Base-by-base conservation (phyloP, 2,888 invertebrate genomes). In the Clepsis dumicolana region DNA sequence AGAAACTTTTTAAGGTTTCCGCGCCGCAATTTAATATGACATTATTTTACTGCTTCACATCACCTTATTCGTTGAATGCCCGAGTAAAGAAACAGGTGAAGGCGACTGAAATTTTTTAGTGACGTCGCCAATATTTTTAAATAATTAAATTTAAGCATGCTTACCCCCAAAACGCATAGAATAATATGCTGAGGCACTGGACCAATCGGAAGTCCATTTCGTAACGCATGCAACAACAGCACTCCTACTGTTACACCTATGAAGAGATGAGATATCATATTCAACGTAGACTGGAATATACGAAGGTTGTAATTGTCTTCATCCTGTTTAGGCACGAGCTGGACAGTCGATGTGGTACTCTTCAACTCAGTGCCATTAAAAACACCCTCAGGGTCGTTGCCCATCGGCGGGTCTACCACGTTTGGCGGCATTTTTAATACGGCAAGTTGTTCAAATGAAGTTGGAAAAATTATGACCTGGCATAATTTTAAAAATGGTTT, bases 111-210 rank as follows among this genome's bases (percentile, higher is more conserved):
- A n/a, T n/a, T n/a, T n/a, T n/a, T n/a, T n/a, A n/a, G n/a, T n/a
- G n/a, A n/a, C n/a, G n/a, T n/a, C n/a, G n/a, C n/a, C n/a, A 29
- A 29, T 29, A 0, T 16, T 41, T 16, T 16, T n/a, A n/a, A 44
- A 44, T n/a, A n/a, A n/a, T n/a, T n/a, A n/a, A 44, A 4, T 48
- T 10, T 2, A 12, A 21, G 21, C 2, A 44, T 21, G 86, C 92
- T 89, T 74, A 93, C 93, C 79, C 93, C 92, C 61, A 88, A 67
- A 14, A 90, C 89, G 75, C 91, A 91, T 56, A 91, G 72, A 4
- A 87, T 70, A 25, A 91, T 81, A 70, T 92, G 91, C 50, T 81
- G 66, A 24, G 75, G 71, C 7, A 86, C 88, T 0, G 82, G 71
- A 60, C 76, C 75, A 4, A 87, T 21, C 0, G 88, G 87, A 7